phyloP scores from a whole-genome alignment of 2,888 invertebrate species.

The Candidula unifasciata region DNA sequence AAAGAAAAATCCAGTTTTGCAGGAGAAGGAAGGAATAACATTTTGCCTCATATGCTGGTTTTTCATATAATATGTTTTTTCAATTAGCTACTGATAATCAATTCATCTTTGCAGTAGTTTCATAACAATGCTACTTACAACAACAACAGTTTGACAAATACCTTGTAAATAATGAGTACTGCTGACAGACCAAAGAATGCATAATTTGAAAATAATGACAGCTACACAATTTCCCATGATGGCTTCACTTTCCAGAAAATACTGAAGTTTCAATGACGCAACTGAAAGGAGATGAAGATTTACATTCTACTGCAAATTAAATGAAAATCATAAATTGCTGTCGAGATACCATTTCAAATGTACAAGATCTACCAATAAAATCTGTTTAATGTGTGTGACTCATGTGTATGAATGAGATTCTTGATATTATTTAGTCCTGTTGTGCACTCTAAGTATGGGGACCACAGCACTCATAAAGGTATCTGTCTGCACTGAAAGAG shows the following conservation, averaged over 20 bases:
- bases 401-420: no score
- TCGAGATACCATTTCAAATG: no score
- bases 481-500: no score
- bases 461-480: no score
- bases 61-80: background rate
- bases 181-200: constrained; percentile 4
- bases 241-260: constrained; percentile 38
- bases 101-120: background rate
- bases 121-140: background rate
- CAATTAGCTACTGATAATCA: background rate
- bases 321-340: background rate
- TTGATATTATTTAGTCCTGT: no score
- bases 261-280: constrained; percentile 28
- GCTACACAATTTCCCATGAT: constrained; percentile 28
- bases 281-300: background rate
- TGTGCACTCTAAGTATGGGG: no score
- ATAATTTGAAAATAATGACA: constrained; percentile 29
- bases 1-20: background rate
- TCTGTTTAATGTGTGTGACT: no score
- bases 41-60: background rate
- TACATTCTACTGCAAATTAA: background rate
- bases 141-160: background rate
- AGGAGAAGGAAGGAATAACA: background rate
- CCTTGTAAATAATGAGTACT: background rate
- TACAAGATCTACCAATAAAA: no score